phyloP scores from a whole-genome alignment of 2,113 vertebrate species.

The Dipodomys spectabilis region DNA sequence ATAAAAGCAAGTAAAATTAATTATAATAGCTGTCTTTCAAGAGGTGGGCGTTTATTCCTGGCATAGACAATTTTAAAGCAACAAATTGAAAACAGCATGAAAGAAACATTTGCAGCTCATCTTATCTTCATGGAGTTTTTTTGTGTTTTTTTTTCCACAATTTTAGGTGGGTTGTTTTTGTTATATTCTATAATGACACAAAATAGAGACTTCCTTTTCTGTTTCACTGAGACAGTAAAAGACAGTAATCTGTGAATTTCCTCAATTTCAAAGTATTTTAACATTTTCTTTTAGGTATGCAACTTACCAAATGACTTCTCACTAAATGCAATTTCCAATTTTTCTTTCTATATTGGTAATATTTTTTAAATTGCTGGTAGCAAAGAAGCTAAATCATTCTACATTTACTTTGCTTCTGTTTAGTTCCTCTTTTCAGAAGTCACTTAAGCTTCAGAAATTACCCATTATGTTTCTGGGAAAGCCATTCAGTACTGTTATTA shows the following conservation, averaged over 20 bases:
- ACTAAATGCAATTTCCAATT: constrained; percentile 1
- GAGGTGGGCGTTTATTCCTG: constrained; percentile 41
- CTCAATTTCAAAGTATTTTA: constrained; percentile 50
- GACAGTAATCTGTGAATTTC: constrained; percentile 36
- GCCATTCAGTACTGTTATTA: constrained; percentile 57
- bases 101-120: constrained; percentile 50
- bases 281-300: constrained; percentile 28
- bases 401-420: constrained; percentile 62
- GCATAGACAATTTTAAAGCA: constrained; percentile 53
- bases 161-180: constrained; percentile 50
- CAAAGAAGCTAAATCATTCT: constrained; percentile 51
- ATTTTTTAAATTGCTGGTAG: constrained; percentile 48
- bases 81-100: constrained; percentile 70
- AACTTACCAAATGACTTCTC: constrained; percentile 36
- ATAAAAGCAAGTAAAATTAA: constrained; percentile 66
- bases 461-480: constrained; percentile 49
- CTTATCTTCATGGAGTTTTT: constrained; percentile 48
- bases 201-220: constrained; percentile 24
- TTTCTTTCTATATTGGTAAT: constrained; percentile 48
- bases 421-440: constrained; percentile 65
- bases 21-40: no score
- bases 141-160: not conserved
- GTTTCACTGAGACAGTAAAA: not conserved
- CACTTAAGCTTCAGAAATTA: constrained; percentile 49
- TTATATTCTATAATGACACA: not conserved